phyloP scores from a whole-genome alignment of 37 sponge, comb jelly and placozoan genomes.

The Cliona cf. orientalis region DNA sequence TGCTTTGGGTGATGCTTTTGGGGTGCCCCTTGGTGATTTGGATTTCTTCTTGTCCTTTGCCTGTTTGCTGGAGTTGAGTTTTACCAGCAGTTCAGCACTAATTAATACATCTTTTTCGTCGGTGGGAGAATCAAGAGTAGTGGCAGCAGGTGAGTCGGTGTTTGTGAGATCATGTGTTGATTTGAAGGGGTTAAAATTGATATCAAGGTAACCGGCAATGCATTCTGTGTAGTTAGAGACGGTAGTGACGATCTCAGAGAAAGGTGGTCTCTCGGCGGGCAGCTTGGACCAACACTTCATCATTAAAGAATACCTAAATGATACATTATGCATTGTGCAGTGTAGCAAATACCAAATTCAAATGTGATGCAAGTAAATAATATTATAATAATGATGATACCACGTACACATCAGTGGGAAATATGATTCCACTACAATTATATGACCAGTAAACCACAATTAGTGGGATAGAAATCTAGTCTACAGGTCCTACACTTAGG shows the following conservation, averaged over 20 bases:
- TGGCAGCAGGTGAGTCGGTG: not conserved
- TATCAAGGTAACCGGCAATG: constrained; percentile 38
- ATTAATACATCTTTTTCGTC: not conserved
- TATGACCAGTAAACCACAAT: not conserved
- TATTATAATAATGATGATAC: not conserved
- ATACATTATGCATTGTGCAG: too few relatives aligned
- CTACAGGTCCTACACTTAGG: too few relatives aligned
- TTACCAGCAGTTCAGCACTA: not conserved
- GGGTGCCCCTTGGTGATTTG: not conserved
- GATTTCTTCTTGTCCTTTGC: not conserved
- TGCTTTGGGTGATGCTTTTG: not conserved
- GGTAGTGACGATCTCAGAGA: constrained; percentile 33
- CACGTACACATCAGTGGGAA: not conserved
- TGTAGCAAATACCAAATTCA: too few relatives aligned
- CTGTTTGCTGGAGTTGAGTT: not conserved
- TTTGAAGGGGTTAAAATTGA: constrained; percentile 24
- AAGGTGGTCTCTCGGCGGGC: constrained; percentile 31
- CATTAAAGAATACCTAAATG: constrained; percentile 48
- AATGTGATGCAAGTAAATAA: not conserved
- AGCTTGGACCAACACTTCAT: constrained; percentile 25
- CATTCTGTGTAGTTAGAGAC: constrained; percentile 19
- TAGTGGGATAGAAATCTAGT: not conserved
- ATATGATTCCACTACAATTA: not conserved
- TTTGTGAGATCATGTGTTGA: not conserved
- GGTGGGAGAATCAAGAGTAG: not conserved